Base-by-base conservation (phyloP, 2,113 vertebrate genomes). In the Apodemus speciosus region DNA sequence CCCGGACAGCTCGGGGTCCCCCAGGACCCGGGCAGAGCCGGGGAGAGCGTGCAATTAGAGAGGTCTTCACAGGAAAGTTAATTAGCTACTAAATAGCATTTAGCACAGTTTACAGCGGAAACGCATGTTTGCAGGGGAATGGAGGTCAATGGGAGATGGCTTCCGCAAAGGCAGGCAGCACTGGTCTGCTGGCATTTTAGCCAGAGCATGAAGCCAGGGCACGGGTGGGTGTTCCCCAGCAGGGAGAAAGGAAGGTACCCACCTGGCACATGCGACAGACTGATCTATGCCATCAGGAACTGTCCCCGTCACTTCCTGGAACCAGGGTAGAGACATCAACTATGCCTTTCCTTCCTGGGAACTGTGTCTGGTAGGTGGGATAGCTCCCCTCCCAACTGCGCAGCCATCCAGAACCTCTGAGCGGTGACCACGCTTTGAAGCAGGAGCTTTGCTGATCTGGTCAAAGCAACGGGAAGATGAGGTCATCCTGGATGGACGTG, bases 1-100 rank as follows among this genome's bases (percentile, higher is more conserved):
- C 73, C 72, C 93, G 97, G 98, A 98, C 98, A 98, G 98, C 98
- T 95, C 3, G 15, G 51, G 0, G 21, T 98, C 97, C 98, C 98
- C 38, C 7, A 92, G 98, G 97, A 94, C 88, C 13, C 49, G 0
- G 93, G 96, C 96, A 89, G 92, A 23, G 97, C 56, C 58, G 94
- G 97, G 97, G 97, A 97, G 96, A 95, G 93, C 69, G 93, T 89
- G 96, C 98, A 98, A 97, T 98, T 98, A 98, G 96, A 97, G 97
- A 96, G 96, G 95, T 97, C 98, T 98, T 97, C 97, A 86, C 97
- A 46, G 84, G 97, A 97, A 98, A 97, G 98, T 98, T 98, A 98
- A 98, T 98, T 98, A 98, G 98, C 97, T 97, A 97, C 98, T 98
- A 98, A 98, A 97, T 94, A 98, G 98, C 97, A 35, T 98, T 98